Percentiles rank a stretch among this genome's conserved stretches.
Evolutionary conservation across 2,888 invertebrate species (phyloP).

Genomic region (Ophion ventricosus): DNA sequence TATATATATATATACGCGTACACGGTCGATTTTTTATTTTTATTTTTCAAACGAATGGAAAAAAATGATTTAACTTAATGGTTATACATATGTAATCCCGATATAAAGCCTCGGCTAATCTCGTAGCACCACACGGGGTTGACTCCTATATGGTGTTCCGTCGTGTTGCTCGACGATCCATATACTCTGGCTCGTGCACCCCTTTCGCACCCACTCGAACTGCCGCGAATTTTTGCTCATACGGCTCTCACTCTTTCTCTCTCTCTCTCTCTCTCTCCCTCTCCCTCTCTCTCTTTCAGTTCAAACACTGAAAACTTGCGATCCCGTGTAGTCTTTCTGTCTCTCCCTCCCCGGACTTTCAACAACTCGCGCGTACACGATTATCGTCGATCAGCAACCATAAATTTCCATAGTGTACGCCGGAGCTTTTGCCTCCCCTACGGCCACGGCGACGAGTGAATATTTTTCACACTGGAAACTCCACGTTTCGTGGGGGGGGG

Average conservation of each 20-base stretch:
- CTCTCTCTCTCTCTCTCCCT: conserved; percentile 48
- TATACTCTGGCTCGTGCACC: conserved; percentile 66
- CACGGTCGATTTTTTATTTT: neutral
- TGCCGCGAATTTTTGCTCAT: conserved; percentile 53
- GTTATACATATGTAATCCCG: conserved; percentile 83
- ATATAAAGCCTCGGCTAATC: conserved; percentile 81
- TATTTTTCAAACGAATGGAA: conserved; percentile 13
- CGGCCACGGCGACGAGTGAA: neutral
- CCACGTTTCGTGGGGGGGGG: too few relatives aligned
- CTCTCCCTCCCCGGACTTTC: conserved; percentile 43
- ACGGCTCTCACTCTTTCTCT: conserved; percentile 55
- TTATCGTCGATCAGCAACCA: conserved; percentile 66
- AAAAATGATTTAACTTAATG: conserved; percentile 83
- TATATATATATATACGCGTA: neutral
- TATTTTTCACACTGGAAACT: neutral
- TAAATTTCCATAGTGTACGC: conserved; percentile 52
- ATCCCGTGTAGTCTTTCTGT: conserved; percentile 43
- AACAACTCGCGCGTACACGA: conserved; percentile 43
- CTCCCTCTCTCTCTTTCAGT: conserved; percentile 50
- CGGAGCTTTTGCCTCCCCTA: conserved; percentile 1
- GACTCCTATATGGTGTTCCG: conserved; percentile 73
- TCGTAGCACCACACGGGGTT: conserved; percentile 79
- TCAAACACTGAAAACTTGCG: conserved; percentile 75
- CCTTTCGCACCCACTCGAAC: conserved; percentile 64
- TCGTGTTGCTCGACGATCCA: conserved; percentile 67